Evolutionary conservation across 2,888 invertebrate species (phyloP).

Genomic region (Timandra comae): DNA sequence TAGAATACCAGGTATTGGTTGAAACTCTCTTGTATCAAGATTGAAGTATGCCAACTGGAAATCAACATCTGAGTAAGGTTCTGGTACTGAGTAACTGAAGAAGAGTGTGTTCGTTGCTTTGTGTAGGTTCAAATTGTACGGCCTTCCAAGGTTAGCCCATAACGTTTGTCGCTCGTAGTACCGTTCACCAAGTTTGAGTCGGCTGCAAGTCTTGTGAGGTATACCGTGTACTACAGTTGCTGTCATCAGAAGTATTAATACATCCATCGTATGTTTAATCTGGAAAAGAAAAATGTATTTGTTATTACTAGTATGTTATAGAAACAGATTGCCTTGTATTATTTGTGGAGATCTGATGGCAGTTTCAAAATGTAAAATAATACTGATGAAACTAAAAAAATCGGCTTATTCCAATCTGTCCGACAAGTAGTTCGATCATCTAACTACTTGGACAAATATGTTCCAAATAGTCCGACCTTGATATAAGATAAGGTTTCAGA

Average conservation of each 20-base stretch:
- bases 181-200: slow-evolving; percentile 35
- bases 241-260: slow-evolving; percentile 15
- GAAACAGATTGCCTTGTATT: no score
- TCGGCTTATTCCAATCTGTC: no score
- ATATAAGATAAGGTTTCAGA: no score
- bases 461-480: no score
- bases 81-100: slow-evolving; percentile 43
- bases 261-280: slow-evolving; percentile 10
- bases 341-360: no score
- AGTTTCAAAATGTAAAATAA: no score
- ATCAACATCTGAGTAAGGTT: slow-evolving; percentile 43
- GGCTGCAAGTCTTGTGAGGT: slow-evolving; percentile 33
- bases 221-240: slow-evolving; percentile 7
- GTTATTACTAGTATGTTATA: no score
- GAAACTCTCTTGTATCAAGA: slow-evolving; percentile 37
- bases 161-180: slow-evolving; percentile 45
- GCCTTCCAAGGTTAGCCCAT: slow-evolving; percentile 36
- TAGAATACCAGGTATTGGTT: slow-evolving; percentile 41
- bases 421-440: no score
- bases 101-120: slow-evolving; percentile 42
- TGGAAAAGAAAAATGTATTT: no score
- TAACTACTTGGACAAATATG: no score
- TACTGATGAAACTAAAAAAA: no score
- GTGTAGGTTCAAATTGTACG: slow-evolving; percentile 45
- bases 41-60: slow-evolving; percentile 45